These are phyloP conservation scores for Sebastes iracundus DNA, from an alignment of 2,797 vertebrate species.

Conservation along the genomic window DNA sequence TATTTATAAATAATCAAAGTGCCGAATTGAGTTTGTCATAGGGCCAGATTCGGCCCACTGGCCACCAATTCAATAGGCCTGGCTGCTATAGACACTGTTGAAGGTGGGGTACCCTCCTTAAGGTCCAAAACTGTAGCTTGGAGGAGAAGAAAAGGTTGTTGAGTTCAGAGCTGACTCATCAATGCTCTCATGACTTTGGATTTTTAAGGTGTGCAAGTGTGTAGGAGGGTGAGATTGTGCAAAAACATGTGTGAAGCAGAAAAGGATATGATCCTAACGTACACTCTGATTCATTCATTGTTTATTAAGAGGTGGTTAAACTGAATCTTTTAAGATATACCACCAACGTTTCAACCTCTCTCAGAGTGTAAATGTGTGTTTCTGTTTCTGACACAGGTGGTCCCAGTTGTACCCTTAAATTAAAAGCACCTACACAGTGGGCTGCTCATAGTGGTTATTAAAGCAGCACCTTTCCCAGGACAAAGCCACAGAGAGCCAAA, in stretches of 20 bases:
- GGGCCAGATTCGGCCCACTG: too few relatives aligned
- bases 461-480: constrained; percentile 13
- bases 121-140: neutral
- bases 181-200: neutral
- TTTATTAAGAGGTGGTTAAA: neutral
- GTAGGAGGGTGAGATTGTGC: neutral
- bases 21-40: too few relatives aligned
- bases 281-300: neutral
- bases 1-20: too few relatives aligned
- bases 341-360: neutral
- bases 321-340: neutral
- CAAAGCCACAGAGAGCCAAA: neutral
- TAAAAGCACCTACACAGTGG: neutral
- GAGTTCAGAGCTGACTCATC: neutral
- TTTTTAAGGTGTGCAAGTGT: neutral
- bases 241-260: neutral
- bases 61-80: too few relatives aligned
- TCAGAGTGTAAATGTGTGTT: neutral
- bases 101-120: constrained; percentile 34
- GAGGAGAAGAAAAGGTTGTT: neutral
- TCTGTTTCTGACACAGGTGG: neutral
- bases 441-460: constrained; percentile 23
- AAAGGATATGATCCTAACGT: neutral
- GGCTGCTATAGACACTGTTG: neutral
- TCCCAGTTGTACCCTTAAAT: constrained; percentile 12